Evolutionary conservation across 1,140 invertebrate species (phyloP).

Genomic region (Helicorthomorpha holstii): DNA sequence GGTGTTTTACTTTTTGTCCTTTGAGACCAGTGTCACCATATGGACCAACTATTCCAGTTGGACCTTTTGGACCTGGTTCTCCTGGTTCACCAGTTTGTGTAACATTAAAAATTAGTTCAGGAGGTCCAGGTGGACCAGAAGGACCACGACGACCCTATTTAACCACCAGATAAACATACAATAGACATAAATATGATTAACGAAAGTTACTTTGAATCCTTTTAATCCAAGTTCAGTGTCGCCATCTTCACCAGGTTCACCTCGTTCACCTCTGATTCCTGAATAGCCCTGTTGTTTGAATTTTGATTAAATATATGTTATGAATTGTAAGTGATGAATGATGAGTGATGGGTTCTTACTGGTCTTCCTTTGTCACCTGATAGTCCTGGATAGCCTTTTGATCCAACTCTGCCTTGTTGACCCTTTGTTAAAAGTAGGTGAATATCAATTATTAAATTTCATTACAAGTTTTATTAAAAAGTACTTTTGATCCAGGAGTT

Average conservation of each 20-base stretch:
- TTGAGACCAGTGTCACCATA: too few species aligned
- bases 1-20: too few species aligned
- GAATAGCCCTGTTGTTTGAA: too few species aligned
- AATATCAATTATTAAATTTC: background rate
- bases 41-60: too few species aligned
- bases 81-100: conserved; percentile 5
- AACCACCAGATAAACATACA: background rate
- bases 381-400: conserved; percentile 5
- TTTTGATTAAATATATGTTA: too few species aligned
- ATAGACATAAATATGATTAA: background rate
- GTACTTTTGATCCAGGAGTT: conserved; percentile 10
- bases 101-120: background rate
- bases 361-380: conserved; percentile 9
- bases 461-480: conserved; percentile 2
- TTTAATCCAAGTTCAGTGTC: conserved; percentile 15
- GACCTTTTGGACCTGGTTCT: conserved; percentile 3
- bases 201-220: conserved; percentile 14
- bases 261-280: conserved; percentile 16
- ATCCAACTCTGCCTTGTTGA: conserved; percentile 10
- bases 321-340: too few species aligned
- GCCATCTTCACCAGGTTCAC: conserved; percentile 14
- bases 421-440: too few species aligned
- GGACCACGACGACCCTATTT: conserved; percentile 11
- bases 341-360: conserved; percentile 7
- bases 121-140: conserved; percentile 8